Evolutionary conservation across 2,113 vertebrate species (phyloP).

Genomic region (Sceloporus undulatus): DNA sequence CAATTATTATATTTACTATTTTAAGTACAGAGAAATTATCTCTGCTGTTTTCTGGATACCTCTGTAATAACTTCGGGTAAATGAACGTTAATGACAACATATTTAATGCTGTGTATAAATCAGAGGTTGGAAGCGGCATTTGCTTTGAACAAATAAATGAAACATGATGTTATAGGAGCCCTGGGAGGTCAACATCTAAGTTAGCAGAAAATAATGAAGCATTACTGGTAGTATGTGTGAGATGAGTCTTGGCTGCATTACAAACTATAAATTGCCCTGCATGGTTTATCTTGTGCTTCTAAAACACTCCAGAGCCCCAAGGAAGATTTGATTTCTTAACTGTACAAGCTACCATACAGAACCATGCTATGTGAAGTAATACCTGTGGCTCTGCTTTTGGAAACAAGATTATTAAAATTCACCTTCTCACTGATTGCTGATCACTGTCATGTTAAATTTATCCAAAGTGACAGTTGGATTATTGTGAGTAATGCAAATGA

Average conservation of each 20-base stretch:
- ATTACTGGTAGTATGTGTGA: conserved; percentile 5
- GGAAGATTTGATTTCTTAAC: conserved; percentile 12
- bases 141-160: conserved; percentile 43
- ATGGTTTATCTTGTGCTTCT: neutral
- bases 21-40: conserved; percentile 35
- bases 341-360: conserved; percentile 18
- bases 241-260: conserved; percentile 19
- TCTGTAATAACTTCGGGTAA: neutral
- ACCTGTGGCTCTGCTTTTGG: neutral
- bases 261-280: conserved; percentile 45
- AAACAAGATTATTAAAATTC: neutral
- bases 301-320: neutral
- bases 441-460: neutral
- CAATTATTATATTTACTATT: conserved; percentile 19
- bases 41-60: neutral
- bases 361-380: neutral
- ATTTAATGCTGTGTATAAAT: conserved; percentile 39
- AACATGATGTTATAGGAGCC: conserved; percentile 24
- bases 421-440: neutral
- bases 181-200: conserved; percentile 38
- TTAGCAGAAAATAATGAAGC: neutral
- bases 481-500: neutral
- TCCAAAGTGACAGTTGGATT: neutral
- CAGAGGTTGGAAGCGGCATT: conserved; percentile 35
- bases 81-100: conserved; percentile 2